A percentile compares a stretch with the other conserved stretches of the same genome.
Evolutionary conservation across 2,113 vertebrate genomes (phyloP).

Genomic region (Ceyx margarethae): DNA sequence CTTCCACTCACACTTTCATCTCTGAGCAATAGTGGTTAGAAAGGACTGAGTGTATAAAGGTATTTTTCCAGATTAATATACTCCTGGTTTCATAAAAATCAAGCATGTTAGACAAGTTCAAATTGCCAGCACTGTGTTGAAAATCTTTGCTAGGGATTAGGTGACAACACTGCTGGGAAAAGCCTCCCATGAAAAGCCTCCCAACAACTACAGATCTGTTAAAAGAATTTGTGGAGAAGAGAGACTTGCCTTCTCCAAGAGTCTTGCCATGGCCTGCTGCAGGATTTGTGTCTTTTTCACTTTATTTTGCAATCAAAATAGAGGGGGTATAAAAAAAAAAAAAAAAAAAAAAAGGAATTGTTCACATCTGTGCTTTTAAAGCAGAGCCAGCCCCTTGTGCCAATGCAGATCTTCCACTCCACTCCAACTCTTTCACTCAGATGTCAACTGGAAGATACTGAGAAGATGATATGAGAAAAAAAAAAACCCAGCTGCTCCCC

Average conservation of each 20-base stretch:
- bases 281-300: neutral
- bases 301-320: neutral
- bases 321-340: neutral
- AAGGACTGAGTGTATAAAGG: neutral
- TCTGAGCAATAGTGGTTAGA: neutral
- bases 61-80: neutral
- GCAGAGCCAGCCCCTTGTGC: neutral
- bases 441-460: neutral
- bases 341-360: neutral
- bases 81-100: neutral
- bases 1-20: neutral
- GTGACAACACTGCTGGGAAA: neutral
- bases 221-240: neutral
- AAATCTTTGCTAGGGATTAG: neutral
- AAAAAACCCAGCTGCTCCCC: neutral
- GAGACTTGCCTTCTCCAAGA: neutral
- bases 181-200: neutral
- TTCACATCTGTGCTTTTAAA: neutral
- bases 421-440: neutral
- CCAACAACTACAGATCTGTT: neutral
- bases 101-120: neutral
- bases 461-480: neutral
- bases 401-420: neutral
- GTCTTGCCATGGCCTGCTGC: neutral
- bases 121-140: neutral